Conservation (phyloP, 2,888 invertebrate genomes). For the Melanchra persicariae region DNA sequence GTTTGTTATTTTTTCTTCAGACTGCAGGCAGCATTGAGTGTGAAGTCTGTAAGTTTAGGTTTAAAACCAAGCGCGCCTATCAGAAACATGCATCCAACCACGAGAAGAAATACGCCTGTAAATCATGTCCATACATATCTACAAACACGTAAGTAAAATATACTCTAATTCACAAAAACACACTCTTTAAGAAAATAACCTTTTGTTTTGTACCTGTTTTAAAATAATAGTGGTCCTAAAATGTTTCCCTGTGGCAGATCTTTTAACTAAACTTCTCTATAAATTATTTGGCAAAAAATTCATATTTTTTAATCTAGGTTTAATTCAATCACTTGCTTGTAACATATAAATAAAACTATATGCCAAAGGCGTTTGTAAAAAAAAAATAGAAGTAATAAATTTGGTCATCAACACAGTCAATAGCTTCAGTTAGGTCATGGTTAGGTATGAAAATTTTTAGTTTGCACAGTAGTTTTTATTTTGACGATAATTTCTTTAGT, state of each 20-base stretch:
- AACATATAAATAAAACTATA: neutral
- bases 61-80: conserved; percentile 81
- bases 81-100: conserved; percentile 85
- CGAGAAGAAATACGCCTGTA: conserved; percentile 86
- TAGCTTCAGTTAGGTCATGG: conserved; percentile 18
- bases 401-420: conserved; percentile 6
- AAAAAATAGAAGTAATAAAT: neutral
- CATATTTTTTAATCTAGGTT: neutral
- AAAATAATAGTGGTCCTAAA: neutral
- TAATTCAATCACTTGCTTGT: neutral
- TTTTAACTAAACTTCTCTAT: neutral
- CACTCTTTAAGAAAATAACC: neutral
- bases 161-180: neutral
- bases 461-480: no score
- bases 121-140: conserved; percentile 83
- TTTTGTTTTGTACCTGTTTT: neutral
- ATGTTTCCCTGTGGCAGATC: conserved; percentile 22
- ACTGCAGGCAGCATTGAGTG: conserved; percentile 83
- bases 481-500: neutral
- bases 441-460: neutral
- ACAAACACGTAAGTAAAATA: conserved; percentile 81
- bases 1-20: conserved; percentile 64
- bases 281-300: neutral
- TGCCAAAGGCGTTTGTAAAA: neutral
- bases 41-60: conserved; percentile 83